Conservation (phyloP, 2,113 vertebrate genomes). For the Ophiodon elongatus region DNA sequence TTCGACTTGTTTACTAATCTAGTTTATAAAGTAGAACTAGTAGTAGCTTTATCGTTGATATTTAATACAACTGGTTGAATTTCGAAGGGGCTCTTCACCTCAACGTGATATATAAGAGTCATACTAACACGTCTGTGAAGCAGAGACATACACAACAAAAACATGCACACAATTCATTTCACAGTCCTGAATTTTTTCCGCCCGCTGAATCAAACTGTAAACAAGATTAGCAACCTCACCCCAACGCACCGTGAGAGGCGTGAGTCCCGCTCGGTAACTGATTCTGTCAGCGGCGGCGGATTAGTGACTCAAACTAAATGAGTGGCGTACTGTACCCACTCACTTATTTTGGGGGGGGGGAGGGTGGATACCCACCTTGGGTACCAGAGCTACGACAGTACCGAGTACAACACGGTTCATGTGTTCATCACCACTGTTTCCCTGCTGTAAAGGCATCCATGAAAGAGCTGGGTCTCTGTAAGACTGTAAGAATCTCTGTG, state of each 20-base stretch:
- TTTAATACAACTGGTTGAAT: too few species aligned
- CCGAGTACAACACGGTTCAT: constrained; percentile 7
- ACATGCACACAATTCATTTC: constrained; percentile 21
- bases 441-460: neutral
- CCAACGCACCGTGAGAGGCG: constrained; percentile 25
- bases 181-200: constrained; percentile 32
- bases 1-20: too few species aligned
- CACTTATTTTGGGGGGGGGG: too few species aligned
- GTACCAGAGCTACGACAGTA: constrained; percentile 6
- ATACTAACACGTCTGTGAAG: neutral
- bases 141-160: neutral
- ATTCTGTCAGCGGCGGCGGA: constrained; percentile 47
- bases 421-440: constrained; percentile 44
- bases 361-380: too few species aligned
- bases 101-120: too few species aligned
- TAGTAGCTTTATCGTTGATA: too few species aligned
- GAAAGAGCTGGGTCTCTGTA: neutral
- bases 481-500: constrained; percentile 1
- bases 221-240: constrained; percentile 54
- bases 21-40: too few species aligned
- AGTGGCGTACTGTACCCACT: constrained; percentile 38
- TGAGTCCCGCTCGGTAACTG: constrained; percentile 35
- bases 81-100: too few species aligned
- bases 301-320: constrained; percentile 65
- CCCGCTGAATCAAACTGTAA: constrained; percentile 42